These are phyloP conservation scores for Orycteropus afer DNA, from an alignment of 2,113 vertebrate species.

Conservation along the genomic window DNA sequence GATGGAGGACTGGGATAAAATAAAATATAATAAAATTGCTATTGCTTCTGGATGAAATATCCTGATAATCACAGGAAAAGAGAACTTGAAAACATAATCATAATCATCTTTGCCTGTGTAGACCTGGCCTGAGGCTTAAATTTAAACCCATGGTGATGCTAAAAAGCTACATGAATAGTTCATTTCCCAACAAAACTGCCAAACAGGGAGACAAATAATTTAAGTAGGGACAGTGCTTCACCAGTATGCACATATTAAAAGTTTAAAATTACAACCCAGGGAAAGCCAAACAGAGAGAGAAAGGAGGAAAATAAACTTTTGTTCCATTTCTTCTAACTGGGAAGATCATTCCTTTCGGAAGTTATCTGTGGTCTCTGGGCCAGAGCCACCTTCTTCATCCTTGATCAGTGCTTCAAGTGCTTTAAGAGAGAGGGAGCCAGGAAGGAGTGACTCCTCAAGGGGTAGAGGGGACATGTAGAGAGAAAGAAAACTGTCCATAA, in stretches of 20 bases:
- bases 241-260: conserved; percentile 52
- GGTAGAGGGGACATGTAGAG: not conserved
- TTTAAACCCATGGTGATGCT: conserved; percentile 30
- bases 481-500: not conserved
- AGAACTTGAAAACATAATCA: not conserved
- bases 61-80: conserved; percentile 8
- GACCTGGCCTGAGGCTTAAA: conserved; percentile 48
- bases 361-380: not conserved
- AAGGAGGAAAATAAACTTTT: conserved; percentile 36
- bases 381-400: not conserved
- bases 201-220: conserved; percentile 65
- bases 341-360: not conserved
- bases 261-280: conserved; percentile 62
- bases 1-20: not conserved
- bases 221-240: conserved; percentile 46
- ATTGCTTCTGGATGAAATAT: conserved; percentile 30
- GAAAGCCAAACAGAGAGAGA: conserved; percentile 30
- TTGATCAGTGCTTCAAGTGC: not conserved
- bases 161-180: conserved; percentile 44
- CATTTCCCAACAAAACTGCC: conserved; percentile 70
- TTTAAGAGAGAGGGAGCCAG: not conserved
- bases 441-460: not conserved
- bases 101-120: not conserved
- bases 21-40: conserved; percentile 45
- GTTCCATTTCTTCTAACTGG: not conserved